Base-by-base conservation (phyloP, 64 coral and sea anemone species). In the Montipora sp. region DNA sequence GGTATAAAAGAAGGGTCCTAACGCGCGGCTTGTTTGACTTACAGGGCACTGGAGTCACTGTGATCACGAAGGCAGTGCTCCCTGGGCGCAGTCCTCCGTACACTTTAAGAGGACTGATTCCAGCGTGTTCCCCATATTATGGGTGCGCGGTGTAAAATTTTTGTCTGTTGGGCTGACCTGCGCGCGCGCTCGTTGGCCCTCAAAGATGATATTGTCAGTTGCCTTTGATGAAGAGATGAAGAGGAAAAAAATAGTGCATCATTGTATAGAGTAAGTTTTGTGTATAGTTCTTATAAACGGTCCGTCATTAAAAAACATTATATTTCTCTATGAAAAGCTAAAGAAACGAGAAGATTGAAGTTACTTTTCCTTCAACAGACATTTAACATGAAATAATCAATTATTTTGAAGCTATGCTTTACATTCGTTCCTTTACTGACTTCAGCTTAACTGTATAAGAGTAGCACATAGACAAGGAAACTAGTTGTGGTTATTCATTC, bases 91-190 rank as follows among this genome's bases (percentile, higher is more conserved):
- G 91, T 73, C 90, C 80, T 87, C 92, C 88, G 80, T 94, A 92
- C 95, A 96, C 95, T 68, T 59, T 13, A 84, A 61, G 81, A 72
- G 75, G 63, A 87, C 95, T 94, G 81, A 96, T 69, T 88, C 85
- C 87, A 84, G 95, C 95, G 95, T 93, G 95, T 94, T 96, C 81
- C 95, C 92, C 80, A 96, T 61, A 75, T n/a, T 18, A 47, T 83
- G 92, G 95, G 95, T 94, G 91, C 95, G 90, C 92, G 95, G 95
- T 96, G 95, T 96, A 51, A 75, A 96, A 96, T 96, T 96, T 94
- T 96, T 96, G 95, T 46, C 90, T 93, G 95, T 90, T 45, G 95
- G 95, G 95, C 78, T 75, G 92, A 93, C 95, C 77, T 90, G 95
- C 95, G 95, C 93, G 44, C 92, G 91, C 95, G 95, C 95, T 96